These are phyloP conservation scores for Nomada hirtipes DNA, from an alignment of 2,888 invertebrate species.

Conservation along the genomic window DNA sequence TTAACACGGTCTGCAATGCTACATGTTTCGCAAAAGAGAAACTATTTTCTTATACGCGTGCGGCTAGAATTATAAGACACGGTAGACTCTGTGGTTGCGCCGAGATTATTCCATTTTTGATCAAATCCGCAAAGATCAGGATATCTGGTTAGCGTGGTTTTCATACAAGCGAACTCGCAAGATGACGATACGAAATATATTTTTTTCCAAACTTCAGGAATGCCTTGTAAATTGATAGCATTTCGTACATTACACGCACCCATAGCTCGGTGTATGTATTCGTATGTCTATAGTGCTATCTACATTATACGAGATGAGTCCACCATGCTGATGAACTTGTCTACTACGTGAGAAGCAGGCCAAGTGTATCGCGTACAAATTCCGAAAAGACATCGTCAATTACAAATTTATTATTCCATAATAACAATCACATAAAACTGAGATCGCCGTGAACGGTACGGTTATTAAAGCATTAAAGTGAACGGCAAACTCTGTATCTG, in stretches of 20 bases:
- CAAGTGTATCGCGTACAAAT: background rate
- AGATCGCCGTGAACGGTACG: background rate
- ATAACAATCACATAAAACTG: background rate
- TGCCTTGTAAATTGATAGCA: slow-evolving; percentile 23
- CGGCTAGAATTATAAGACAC: background rate
- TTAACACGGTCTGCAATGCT: background rate
- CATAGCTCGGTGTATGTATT: background rate
- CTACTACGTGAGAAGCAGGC: background rate
- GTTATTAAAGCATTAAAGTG: background rate
- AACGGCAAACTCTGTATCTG: background rate
- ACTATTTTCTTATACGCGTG: background rate
- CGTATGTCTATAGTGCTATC: background rate
- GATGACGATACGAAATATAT: background rate
- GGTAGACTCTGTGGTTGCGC: background rate
- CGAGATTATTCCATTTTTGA: slow-evolving; percentile 16
- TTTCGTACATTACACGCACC: slow-evolving; percentile 4
- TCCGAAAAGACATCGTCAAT: background rate
- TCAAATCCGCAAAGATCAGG: slow-evolving; percentile 18
- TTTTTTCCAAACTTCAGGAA: slow-evolving; percentile 10
- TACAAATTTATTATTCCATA: background rate
- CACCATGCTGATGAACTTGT: background rate
- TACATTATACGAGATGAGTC: background rate
- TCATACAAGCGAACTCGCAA: slow-evolving; percentile 8
- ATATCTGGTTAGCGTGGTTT: slow-evolving; percentile 26
- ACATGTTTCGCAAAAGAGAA: background rate